Conservation (phyloP, 1,140 invertebrate species). For the Procambarus clarkii region DNA sequence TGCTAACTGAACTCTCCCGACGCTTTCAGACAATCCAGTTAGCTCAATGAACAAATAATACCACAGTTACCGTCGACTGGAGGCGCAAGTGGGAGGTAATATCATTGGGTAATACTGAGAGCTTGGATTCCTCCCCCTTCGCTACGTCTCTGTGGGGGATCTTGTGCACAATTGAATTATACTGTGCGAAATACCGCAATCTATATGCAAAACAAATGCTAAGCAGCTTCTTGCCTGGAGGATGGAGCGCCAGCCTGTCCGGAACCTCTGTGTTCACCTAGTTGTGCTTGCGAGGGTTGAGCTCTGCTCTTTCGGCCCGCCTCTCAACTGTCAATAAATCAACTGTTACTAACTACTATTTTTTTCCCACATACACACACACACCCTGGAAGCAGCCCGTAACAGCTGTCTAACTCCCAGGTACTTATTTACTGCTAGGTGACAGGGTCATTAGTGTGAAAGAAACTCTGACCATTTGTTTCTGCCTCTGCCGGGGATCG, state of each 20-base stretch:
- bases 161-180: neutral
- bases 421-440: no score
- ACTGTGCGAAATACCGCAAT: conserved; percentile 4
- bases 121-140: neutral
- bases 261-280: neutral
- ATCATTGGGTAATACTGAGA: neutral
- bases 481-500: no score
- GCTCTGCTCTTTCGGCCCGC: no score
- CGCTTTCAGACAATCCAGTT: neutral
- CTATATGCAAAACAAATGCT: conserved; percentile 18
- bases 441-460: no score
- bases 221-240: neutral
- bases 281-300: neutral
- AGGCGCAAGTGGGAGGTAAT: neutral
- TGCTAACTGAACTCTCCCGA: neutral
- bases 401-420: no score
- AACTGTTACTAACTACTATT: no score
- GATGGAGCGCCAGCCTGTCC: neutral
- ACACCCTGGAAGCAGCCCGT: no score
- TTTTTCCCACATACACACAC: no score
- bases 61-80: neutral
- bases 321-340: no score
- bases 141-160: neutral
- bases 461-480: no score
- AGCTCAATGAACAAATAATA: neutral